These are phyloP conservation scores for Propithecus coquereli DNA, from an alignment of 2,113 vertebrate species.

Conservation along the genomic window DNA sequence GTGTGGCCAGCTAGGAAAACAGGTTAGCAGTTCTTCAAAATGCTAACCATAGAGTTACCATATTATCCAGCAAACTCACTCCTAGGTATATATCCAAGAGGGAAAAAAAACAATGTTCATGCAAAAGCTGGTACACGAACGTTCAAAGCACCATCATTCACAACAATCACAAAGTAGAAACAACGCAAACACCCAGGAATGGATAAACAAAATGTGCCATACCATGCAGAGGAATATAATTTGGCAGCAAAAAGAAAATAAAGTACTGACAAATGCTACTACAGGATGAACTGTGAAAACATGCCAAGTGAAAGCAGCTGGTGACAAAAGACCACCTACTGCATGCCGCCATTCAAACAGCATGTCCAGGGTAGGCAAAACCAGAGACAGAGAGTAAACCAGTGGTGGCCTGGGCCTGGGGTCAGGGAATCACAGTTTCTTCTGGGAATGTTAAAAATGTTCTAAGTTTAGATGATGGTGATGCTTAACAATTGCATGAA, in stretches of 20 bases:
- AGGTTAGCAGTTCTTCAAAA: background rate
- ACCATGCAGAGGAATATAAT: too few relatives aligned
- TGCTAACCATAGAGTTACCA: background rate
- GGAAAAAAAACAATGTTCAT: background rate
- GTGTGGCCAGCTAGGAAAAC: background rate
- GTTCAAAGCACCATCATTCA: background rate
- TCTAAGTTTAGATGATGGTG: background rate
- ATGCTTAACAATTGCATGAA: background rate
- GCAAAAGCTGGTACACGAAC: background rate
- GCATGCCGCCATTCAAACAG: accelerated
- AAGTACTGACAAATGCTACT: background rate
- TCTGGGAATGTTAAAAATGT: background rate
- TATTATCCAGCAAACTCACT: background rate
- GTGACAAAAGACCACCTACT: background rate
- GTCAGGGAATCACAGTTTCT: background rate
- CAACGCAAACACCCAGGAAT: background rate
- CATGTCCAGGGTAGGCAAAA: background rate
- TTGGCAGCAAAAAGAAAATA: background rate
- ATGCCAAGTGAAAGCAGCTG: background rate
- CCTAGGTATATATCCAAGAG: background rate
- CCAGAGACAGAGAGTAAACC: background rate
- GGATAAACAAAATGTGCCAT: background rate
- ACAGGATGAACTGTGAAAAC: background rate
- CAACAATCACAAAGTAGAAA: background rate
- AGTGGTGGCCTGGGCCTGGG: accelerated